Conservation (phyloP, 2,888 invertebrate species). For the Serripes groenlandicus region DNA sequence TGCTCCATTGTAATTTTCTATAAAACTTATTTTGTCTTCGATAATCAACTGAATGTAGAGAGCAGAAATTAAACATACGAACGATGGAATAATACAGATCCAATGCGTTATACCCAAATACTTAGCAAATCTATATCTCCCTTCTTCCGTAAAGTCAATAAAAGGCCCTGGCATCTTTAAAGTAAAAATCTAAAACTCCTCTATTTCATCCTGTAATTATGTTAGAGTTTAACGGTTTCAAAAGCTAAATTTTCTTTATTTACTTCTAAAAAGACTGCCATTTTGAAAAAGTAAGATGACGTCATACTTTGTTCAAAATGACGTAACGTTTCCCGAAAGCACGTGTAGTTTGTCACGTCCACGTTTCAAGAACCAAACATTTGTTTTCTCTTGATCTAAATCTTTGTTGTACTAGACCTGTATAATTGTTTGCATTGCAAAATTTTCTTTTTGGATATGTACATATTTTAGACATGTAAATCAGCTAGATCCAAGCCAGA, state of each 20-base stretch:
- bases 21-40: slow-evolving; percentile 71
- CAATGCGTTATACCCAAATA: slow-evolving; percentile 62
- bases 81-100: slow-evolving; percentile 67
- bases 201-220: too few relatives aligned
- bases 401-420: too few relatives aligned
- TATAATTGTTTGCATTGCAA: too few relatives aligned
- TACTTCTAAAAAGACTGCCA: background rate
- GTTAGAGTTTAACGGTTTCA: too few relatives aligned
- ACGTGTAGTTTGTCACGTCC: background rate
- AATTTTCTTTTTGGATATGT: too few relatives aligned
- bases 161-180: slow-evolving; percentile 63
- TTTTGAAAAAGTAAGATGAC: slow-evolving; percentile 2
- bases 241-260: background rate
- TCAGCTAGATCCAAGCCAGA: too few relatives aligned
- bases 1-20: slow-evolving; percentile 72
- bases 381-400: too few relatives aligned
- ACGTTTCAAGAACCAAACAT: background rate
- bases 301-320: background rate
- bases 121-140: slow-evolving; percentile 58
- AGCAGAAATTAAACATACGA: slow-evolving; percentile 67
- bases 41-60: slow-evolving; percentile 69
- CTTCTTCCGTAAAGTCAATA: slow-evolving; percentile 63
- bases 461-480: too few relatives aligned
- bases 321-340: background rate
- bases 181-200: too few relatives aligned